Conservation (phyloP, 2,888 invertebrate species). For the Calliphora vomitoria region DNA sequence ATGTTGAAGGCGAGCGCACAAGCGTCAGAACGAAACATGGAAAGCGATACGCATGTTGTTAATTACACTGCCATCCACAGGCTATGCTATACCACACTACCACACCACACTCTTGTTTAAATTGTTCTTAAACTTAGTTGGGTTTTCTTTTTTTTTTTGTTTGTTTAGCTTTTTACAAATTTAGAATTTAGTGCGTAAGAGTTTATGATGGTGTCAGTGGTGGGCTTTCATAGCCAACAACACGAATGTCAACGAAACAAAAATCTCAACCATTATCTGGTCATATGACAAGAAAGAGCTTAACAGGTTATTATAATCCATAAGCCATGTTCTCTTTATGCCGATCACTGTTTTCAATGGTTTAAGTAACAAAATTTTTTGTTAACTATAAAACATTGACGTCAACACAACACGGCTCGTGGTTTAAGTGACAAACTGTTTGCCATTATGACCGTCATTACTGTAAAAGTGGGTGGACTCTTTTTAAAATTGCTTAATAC, state of each 20-base stretch:
- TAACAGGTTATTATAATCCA: too few species aligned
- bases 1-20: background rate
- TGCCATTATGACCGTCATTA: conserved; percentile 59
- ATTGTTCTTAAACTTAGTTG: conserved; percentile 21
- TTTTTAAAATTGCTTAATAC: conserved; percentile 29
- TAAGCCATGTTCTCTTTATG: too few species aligned
- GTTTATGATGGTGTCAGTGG: background rate
- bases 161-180: background rate
- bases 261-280: too few species aligned
- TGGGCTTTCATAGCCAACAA: too few species aligned
- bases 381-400: conserved; percentile 1
- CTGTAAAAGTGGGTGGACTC: background rate
- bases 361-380: background rate
- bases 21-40: background rate
- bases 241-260: too few species aligned
- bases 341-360: background rate
- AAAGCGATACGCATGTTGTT: conserved; percentile 57
- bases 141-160: background rate
- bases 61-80: conserved; percentile 66
- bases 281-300: too few species aligned
- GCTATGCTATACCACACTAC: background rate
- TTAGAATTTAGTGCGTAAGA: conserved; percentile 47
- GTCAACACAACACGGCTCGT: conserved; percentile 42
- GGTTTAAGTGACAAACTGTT: conserved; percentile 60
- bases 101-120: background rate